Evolutionary conservation across 2,797 vertebrate species (phyloP), one percentile per base, ranked within the genome.

Genomic region (Pangasius krempfi): DNA sequence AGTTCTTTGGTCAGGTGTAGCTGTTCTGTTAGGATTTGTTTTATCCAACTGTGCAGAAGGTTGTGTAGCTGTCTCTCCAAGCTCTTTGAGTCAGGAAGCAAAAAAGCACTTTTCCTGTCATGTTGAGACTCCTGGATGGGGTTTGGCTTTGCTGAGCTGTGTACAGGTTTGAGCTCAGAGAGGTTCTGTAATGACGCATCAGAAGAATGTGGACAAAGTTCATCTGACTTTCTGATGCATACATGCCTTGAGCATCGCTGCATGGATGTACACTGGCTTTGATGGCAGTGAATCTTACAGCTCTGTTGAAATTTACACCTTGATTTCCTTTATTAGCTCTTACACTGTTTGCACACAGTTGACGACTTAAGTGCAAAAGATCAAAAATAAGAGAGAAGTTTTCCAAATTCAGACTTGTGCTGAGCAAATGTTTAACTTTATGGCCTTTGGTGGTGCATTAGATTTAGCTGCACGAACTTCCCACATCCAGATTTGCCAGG

Each of bases 21-120:
- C 94, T 95, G 94, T 93, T 94, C 92, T 94, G 95, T 96, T 96
- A 95, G 94, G 95, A 94, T 96, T 96, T 96, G 95, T 96, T 96
- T 96, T 94, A 96, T 96, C 95, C 95, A 93, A 95, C 94, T 94
- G 96, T 95, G 96, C 95, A 89, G 94, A 95, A 95, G 94, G 94
- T 94, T 93, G 94, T 96, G 95, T 95, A 95, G 94, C 94, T 95
- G 95, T 95, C 95, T 96, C 94, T 95, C 93, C 93, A 91, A 93
- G 94, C 95, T 95, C 95, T 96, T 94, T 95, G 94, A 90, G 95
- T 95, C 88, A 92, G 94, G 93, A 94, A 92, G 92, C 93, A 94
- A 94, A 64, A 94, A 95, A 96, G 94, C 81, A 92, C 93, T 96
- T 94, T 94, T 95, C 94, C 89, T 95, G 95, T 94, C 95, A 93